Evolutionary conservation across 2,113 vertebrate genomes (phyloP), one percentile per base, ranked within the genome.

Genomic region (Phalacrocorax pelagicus): DNA sequence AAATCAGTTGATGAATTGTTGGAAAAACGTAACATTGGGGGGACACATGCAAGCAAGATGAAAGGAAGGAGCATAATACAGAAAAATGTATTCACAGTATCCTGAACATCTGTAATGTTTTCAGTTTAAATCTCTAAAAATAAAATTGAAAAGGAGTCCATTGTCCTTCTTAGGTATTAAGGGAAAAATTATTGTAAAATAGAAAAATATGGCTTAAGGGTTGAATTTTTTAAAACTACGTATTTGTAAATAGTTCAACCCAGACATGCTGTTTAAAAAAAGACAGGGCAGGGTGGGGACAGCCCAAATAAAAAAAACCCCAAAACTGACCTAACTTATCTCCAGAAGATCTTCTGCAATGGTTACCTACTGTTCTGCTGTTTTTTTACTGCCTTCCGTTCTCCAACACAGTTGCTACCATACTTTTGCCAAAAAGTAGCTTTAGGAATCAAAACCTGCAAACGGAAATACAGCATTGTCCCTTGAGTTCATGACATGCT

Each of bases 401-500:
- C n/a, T 77, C 67, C 61, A 88, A 30, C 26, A 9, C 19, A 59
- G 26, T 11, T 65, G 57, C 47, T 18, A 92, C 34, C 19, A 36
- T 11, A 46, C 27, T 5, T 63, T 65, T 94, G 44, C 59, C 75
- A 51, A 61, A 70, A 72, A 78, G 57, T 6, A 67, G 55, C 51
- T 57, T 67, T 75, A 49, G 10, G 42, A 86, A 86, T 86, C 40
- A 88, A 92, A 91, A 58, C 57, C 40, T 73, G n/a, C 42, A 30
- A 81, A 57, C 38, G 36, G 7, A n/a, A 59, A n/a, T 75, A 42
- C 9, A 3, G 46, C 55, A 81, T 70, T 65, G 83, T 72, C 62
- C 58, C 78, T 47, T n/a, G 9, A 80, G 79, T 38, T 91, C 65
- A 57, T 70, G 36, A 97, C 94, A 91, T 96, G 91, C 99, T 99